Evolutionary conservation across 2,113 vertebrate genomes (phyloP).

Genomic region (Cyanistes caeruleus): DNA sequence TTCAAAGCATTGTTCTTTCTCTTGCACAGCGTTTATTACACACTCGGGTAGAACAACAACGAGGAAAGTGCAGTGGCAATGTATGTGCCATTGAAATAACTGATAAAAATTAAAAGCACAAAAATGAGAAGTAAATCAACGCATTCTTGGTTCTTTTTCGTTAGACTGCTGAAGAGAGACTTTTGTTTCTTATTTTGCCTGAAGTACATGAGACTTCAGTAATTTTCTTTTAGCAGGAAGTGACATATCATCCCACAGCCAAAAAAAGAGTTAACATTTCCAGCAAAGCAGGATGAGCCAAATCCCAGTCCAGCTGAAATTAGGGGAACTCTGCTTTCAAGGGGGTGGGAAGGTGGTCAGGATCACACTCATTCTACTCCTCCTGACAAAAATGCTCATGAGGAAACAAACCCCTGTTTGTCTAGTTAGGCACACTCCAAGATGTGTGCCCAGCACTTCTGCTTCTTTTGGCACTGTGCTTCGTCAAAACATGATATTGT

Average conservation of each 20-base stretch:
- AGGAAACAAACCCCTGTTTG: background rate
- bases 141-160: background rate
- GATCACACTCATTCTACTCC: background rate
- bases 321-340: background rate
- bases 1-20: slow-evolving; percentile 51
- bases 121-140: background rate
- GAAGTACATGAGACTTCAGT: background rate
- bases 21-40: slow-evolving; percentile 1
- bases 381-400: background rate
- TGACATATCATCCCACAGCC: background rate
- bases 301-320: background rate
- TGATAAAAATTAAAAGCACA: background rate
- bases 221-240: background rate
- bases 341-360: background rate
- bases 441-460: background rate
- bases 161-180: background rate
- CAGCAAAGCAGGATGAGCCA: background rate
- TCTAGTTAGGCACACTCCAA: background rate
- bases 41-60: background rate
- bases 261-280: background rate
- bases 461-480: background rate
- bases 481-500: background rate
- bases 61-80: background rate
- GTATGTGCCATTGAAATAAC: background rate
- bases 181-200: background rate